Percentiles rank a stretch among this genome's conserved stretches.
Evolutionary conservation across 2,797 vertebrate genomes (phyloP).

Genomic region (Acipenser transmontanus): DNA sequence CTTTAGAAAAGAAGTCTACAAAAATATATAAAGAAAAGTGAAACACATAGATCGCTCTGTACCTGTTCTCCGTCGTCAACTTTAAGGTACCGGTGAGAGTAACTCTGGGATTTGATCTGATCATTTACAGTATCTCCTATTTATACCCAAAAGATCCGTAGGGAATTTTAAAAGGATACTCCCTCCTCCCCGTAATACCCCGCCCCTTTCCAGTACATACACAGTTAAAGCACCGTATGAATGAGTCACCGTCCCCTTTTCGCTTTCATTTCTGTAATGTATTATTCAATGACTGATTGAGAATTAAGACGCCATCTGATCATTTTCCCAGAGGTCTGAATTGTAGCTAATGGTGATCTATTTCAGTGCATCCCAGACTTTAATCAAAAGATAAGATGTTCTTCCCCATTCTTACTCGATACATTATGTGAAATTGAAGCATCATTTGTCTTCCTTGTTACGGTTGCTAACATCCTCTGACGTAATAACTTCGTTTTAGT

Average conservation of each 20-base stretch:
- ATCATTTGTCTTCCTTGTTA: no score
- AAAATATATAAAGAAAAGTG: background rate
- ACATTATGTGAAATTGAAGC: no score
- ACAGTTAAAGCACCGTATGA: no score
- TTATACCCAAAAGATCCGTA: conserved; percentile 46
- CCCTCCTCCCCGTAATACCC: no score
- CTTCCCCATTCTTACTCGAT: no score
- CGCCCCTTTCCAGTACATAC: no score
- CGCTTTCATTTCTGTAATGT: background rate
- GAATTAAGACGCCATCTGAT: conserved; percentile 5
- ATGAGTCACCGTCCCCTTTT: no score
- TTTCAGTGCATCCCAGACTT: no score
- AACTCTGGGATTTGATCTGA: conserved; percentile 21
- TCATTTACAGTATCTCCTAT: conserved; percentile 26
- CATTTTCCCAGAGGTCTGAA: conserved; percentile 8
- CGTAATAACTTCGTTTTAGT: no score
- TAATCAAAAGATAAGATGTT: no score
- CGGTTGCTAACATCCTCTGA: no score
- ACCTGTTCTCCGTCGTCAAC: background rate
- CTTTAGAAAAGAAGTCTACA: background rate
- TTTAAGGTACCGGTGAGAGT: conserved; percentile 4
- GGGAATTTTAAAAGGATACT: conserved; percentile 3
- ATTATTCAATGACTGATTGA: conserved; percentile 13
- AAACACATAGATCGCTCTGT: background rate
- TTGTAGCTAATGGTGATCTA: no score